These are phyloP conservation scores for Calyptommatus sinebrachiatus DNA, from an alignment of 2,113 vertebrate species.

Conservation along the genomic window DNA sequence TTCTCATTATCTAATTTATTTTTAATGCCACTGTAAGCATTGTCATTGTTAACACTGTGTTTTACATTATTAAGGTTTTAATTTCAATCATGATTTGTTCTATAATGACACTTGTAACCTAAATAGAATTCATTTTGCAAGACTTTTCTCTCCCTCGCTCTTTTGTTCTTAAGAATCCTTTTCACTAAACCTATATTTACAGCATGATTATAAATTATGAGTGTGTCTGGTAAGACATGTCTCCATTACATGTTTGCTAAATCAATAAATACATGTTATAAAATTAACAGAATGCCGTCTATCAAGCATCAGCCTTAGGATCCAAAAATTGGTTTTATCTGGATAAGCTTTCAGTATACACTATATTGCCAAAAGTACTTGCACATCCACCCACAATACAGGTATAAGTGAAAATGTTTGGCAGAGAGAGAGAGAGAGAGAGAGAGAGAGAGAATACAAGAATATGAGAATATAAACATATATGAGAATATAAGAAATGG, in stretches of 20 bases:
- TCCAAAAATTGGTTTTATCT: neutral
- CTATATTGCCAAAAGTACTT: too few species aligned
- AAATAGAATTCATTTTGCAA: conserved; percentile 35
- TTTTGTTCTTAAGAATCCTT: neutral
- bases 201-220: conserved; percentile 34
- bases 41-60: conserved; percentile 43
- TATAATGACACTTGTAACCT: conserved; percentile 25
- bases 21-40: conserved; percentile 26
- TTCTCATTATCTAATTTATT: conserved; percentile 44
- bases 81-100: conserved; percentile 32
- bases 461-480: too few species aligned
- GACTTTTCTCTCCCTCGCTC: neutral
- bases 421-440: too few species aligned
- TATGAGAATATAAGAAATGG: too few species aligned
- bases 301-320: neutral
- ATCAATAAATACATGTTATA: neutral
- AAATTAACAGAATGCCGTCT: neutral
- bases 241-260: conserved; percentile 20
- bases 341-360: too few species aligned
- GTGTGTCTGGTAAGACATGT: conserved; percentile 33
- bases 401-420: too few species aligned
- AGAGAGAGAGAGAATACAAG: too few species aligned
- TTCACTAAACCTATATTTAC: conserved; percentile 41
- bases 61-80: conserved; percentile 42
- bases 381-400: too few species aligned